These are phyloP conservation scores for Reticulitermes speratus DNA, from an alignment of 1,140 invertebrate genomes.

Conservation along the genomic window DNA sequence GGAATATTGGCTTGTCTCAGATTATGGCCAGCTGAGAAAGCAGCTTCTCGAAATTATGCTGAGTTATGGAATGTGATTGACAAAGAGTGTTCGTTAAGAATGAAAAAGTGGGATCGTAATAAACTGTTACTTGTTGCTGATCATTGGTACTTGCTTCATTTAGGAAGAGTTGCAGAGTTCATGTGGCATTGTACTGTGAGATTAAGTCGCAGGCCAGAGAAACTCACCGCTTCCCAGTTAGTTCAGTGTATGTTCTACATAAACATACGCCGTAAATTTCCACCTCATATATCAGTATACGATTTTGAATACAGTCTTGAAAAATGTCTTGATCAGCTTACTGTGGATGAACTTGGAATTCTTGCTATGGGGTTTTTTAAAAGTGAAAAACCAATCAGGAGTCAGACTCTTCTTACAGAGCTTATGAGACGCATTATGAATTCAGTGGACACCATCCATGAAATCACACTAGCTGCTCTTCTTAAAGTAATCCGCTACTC, in stretches of 20 bases:
- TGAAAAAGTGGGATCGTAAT: constrained; percentile 29
- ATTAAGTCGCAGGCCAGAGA: constrained; percentile 35
- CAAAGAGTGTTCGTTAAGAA: constrained; percentile 33
- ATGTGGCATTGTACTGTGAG: constrained; percentile 35
- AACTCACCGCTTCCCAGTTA: constrained; percentile 35
- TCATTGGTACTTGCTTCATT: constrained; percentile 33
- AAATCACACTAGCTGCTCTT: constrained; percentile 52
- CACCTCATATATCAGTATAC: constrained; percentile 32
- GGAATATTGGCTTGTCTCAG: constrained; percentile 9
- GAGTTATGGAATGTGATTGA: constrained; percentile 38
- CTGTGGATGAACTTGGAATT: constrained; percentile 55
- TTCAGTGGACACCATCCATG: constrained; percentile 48
- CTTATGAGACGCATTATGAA: constrained; percentile 47
- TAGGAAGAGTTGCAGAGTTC: constrained; percentile 33
- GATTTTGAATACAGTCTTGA: constrained; percentile 37
- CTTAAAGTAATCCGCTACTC: constrained; percentile 56
- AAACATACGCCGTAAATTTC: constrained; percentile 33
- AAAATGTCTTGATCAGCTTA: constrained; percentile 45
- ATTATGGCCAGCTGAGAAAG: neutral
- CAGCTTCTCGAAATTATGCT: neutral
- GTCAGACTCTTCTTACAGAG: constrained; percentile 44
- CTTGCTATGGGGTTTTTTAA: constrained; percentile 62
- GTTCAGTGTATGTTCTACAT: constrained; percentile 37
- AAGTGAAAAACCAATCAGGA: constrained; percentile 54
- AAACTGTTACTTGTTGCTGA: constrained; percentile 35